Conservation (phyloP, 2,888 invertebrate genomes). For the Drosophila hamatofila region DNA sequence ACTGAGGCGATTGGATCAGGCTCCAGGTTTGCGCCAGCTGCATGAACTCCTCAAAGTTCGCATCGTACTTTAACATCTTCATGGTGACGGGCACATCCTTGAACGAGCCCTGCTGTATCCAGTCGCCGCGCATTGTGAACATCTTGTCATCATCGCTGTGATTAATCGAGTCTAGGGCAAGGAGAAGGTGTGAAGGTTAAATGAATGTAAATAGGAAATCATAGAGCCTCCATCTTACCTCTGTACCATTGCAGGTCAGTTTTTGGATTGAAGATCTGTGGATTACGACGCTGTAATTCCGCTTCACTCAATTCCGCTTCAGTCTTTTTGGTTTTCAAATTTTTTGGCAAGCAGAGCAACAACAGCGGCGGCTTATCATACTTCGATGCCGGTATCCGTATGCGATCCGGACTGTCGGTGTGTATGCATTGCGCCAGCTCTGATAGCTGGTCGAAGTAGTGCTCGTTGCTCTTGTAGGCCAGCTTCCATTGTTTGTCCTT, state of each 20-base stretch:
- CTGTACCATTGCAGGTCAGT: slow-evolving; percentile 84
- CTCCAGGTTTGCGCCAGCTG: slow-evolving; percentile 92
- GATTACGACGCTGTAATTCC: slow-evolving; percentile 82
- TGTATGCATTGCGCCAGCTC: slow-evolving; percentile 83
- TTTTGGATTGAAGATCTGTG: slow-evolving; percentile 84
- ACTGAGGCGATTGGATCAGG: slow-evolving; percentile 90
- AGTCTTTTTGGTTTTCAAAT: slow-evolving; percentile 84
- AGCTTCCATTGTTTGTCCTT: slow-evolving; percentile 80
- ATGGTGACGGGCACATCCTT: slow-evolving; percentile 92
- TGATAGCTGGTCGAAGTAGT: slow-evolving; percentile 74
- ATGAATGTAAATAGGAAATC: not conserved
- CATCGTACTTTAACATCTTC: slow-evolving; percentile 90
- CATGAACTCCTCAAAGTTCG: slow-evolving; percentile 90
- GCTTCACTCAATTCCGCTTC: slow-evolving; percentile 82
- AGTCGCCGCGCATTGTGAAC: slow-evolving; percentile 90
- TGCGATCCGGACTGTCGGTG: slow-evolving; percentile 75
- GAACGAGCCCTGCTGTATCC: slow-evolving; percentile 90
- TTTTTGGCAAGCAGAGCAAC: slow-evolving; percentile 84
- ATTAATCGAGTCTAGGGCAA: slow-evolving; percentile 86
- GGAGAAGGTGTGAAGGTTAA: too few relatives aligned
- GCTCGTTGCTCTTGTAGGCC: slow-evolving; percentile 70
- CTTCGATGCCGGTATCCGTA: slow-evolving; percentile 92
- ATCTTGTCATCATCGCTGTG: slow-evolving; percentile 88
- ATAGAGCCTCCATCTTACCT: slow-evolving; percentile 62
- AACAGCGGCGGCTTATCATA: slow-evolving; percentile 87